Evolutionary conservation across 2,888 invertebrate species (phyloP).

Genomic region (Protophormia terraenovae): DNA sequence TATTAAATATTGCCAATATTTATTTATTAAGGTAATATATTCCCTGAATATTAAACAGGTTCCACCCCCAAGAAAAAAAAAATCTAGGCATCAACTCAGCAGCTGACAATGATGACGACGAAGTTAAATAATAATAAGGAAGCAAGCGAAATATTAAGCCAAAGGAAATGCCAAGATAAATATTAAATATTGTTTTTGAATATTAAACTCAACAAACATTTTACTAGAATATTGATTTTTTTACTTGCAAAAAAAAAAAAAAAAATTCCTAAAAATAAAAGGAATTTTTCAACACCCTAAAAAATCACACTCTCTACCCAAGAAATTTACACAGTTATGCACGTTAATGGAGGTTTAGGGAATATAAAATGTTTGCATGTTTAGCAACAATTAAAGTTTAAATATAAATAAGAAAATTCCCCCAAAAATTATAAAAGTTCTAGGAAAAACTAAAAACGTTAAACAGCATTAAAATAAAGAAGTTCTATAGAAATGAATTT

Average conservation of each 20-base stretch:
- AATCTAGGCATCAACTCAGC: background rate
- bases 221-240: background rate
- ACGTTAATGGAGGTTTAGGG: background rate
- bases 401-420: background rate
- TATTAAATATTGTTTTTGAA: background rate
- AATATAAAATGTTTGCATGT: slow-evolving; percentile 25
- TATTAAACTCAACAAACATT: background rate
- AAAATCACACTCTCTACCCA: background rate
- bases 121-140: background rate
- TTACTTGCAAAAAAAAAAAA: no score
- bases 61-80: background rate
- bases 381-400: background rate
- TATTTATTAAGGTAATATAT: background rate
- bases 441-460: background rate
- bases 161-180: background rate
- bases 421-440: background rate
- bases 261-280: background rate
- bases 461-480: background rate
- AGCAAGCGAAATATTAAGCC: background rate
- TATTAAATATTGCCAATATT: background rate
- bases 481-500: background rate
- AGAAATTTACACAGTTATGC: background rate
- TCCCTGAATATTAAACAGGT: background rate
- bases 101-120: background rate
- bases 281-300: no score